Conservation (phyloP, 1,140 invertebrate genomes). For the Cherax quadricarinatus region DNA sequence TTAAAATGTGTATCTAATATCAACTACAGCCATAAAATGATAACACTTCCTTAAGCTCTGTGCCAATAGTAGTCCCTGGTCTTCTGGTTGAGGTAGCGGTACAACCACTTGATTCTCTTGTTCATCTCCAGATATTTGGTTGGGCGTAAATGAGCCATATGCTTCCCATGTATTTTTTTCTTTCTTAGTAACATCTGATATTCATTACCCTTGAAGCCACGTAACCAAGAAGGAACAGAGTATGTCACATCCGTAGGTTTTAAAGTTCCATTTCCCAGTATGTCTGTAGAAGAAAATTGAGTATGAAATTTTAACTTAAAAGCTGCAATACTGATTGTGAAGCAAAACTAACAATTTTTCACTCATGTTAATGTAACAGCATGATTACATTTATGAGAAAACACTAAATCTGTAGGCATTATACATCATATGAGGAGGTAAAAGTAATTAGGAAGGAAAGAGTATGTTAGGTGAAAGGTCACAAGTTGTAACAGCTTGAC, state of each 20-base stretch:
- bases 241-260: conserved; percentile 90
- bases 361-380: neutral
- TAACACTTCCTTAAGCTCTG: conserved; percentile 33
- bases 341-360: neutral
- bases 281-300: conserved; percentile 79
- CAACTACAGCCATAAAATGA: too few species aligned
- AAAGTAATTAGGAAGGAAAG: too few species aligned
- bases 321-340: neutral
- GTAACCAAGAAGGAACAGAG: conserved; percentile 89
- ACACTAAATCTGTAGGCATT: too few species aligned
- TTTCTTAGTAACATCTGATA: conserved; percentile 86
- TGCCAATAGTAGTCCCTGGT: conserved; percentile 78
- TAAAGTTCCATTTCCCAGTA: conserved; percentile 88
- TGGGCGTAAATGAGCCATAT: conserved; percentile 82
- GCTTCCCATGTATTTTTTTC: conserved; percentile 81
- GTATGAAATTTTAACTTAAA: neutral
- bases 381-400: too few species aligned
- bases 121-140: conserved; percentile 86
- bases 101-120: conserved; percentile 85
- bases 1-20: too few species aligned
- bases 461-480: too few species aligned
- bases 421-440: too few species aligned
- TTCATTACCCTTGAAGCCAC: conserved; percentile 92
- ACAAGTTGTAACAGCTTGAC: too few species aligned
- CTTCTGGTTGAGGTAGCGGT: conserved; percentile 87